Evolutionary conservation across 2,113 vertebrate genomes (phyloP), one percentile per base, ranked within the genome.

Genomic region (Stegostoma tigrinum): DNA sequence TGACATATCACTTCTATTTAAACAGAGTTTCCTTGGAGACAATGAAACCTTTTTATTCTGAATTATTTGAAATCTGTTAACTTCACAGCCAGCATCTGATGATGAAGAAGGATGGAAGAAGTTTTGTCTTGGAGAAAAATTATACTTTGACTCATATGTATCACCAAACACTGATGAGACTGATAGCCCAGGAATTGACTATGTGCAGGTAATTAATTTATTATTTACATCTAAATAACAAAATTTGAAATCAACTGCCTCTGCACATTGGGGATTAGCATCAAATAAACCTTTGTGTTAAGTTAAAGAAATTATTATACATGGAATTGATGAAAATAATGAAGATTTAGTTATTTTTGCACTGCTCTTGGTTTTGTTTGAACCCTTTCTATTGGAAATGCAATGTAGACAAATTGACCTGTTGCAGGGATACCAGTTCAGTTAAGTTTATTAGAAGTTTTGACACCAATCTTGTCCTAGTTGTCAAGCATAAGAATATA

Each of bases 31-130:
- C 6, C 5, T 72, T 48, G 24, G 48, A 48, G n/a, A 52, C 48
- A 64, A 45, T 83, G 19, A 93, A 17, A 95, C 61, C 15, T 96
- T 42, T 96, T 96, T 42, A 96, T 14, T 67, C 48, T 66, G 17
- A 70, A 70, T 96, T 96, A 96, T 30, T 94, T 95, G 67, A 75
- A 95, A 95, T 95, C 5, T 96, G 96, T 95, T 96, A 96, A 95
- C 96, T 45, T 21, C 34, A 80, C 96, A 99, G 99, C 99, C 99
- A 87, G 98, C 97, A 94, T 96, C 97, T 75, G 98, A 98, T 0
- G 98, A 99, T 97, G 99, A 99, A 96, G 98, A 99, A 96, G 98
- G 98, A 89, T 99, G 99, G 99, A 99, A 98, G 97, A 98, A 97
- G 96, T 99, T 99, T 96, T 99, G 99, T 97, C 97, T 99, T 34